Percentiles rank a stretch among this genome's conserved stretches.
Conservation (phyloP, 1,140 invertebrate genomes). For the Heliconius congener region DNA sequence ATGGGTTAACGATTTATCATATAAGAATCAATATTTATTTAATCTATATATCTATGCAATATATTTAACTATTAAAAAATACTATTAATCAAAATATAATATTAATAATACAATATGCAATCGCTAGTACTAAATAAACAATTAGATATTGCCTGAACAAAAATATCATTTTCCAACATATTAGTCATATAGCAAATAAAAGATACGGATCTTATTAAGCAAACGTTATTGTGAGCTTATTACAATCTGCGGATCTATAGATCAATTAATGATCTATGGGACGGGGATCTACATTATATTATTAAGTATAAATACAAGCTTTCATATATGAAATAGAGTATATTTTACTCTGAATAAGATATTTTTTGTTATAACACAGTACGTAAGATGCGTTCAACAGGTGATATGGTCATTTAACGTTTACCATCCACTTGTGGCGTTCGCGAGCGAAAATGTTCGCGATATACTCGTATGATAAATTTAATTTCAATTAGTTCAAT, state of each 20-base stretch:
- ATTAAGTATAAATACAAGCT: neutral
- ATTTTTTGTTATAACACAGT: constrained; percentile 29
- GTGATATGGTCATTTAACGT: constrained; percentile 65
- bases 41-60: too few relatives aligned
- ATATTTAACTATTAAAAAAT: too few relatives aligned
- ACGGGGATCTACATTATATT: neutral
- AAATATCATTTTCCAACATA: too few relatives aligned
- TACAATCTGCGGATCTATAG: constrained; percentile 1
- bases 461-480: constrained; percentile 42
- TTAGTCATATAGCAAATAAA: neutral
- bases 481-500: constrained; percentile 8
- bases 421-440: constrained; percentile 57
- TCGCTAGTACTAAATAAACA: too few relatives aligned
- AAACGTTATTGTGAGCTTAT: constrained; percentile 8
- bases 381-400: constrained; percentile 48
- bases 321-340: neutral
- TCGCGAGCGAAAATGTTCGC: constrained; percentile 52
- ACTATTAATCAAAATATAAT: too few relatives aligned
- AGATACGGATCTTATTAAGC: neutral
- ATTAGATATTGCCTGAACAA: too few relatives aligned
- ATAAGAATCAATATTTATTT: too few relatives aligned
- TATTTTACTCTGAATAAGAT: constrained; percentile 16
- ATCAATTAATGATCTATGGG: neutral
- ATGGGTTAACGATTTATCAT: too few relatives aligned
- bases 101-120: too few relatives aligned